Base-by-base conservation (phyloP, 2,113 vertebrate genomes). In the Vulpes lagopus region DNA sequence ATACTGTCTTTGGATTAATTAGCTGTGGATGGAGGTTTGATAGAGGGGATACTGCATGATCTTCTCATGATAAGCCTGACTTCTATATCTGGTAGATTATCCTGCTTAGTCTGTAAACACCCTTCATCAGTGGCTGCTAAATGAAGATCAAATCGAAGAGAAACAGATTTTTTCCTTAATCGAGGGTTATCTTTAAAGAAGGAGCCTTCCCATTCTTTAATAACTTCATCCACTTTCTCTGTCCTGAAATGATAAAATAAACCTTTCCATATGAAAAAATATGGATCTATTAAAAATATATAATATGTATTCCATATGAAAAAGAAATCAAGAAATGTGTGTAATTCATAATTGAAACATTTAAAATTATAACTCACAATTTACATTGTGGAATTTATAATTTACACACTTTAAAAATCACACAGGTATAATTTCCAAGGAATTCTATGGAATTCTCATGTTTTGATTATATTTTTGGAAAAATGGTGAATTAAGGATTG, bases 101-200 rank as follows among this genome's bases (percentile, higher is more conserved):
- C 99, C 98, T 99, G 99, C 92, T 98, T 99, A 0, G 98, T 99
- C 97, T 99, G 99, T 87, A 98, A 98, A 23, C 99, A 99, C 0
- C 99, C 99, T 38, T 99, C 99, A 2, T 99, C 99, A 0, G 98
- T 98, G 0, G 99, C 99, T 11, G 99, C 99, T 0, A 99, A 99
- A 98, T 99, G 99, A 59, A 99, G 99, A 96, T 99, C 99, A 67
- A 99, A 99, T 59, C 99, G 99, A 97, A 99, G 98, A 0, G 99
- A 99, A 96, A 99, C 99, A 0, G 99, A 99, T 97, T 99, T 99
- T 99, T 99, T 99, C 88, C 99, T 98, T 97, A 99, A 98, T 89
- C 99, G 99, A 27, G 99, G 99, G 97, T 99, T 99, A 98, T 99
- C 99, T 98, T 99, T 99, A 98, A 99, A 99, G 99, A 99, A 99